phyloP scores from a whole-genome alignment of 2,113 vertebrate species.

The Daphoenositta chrysoptera region DNA sequence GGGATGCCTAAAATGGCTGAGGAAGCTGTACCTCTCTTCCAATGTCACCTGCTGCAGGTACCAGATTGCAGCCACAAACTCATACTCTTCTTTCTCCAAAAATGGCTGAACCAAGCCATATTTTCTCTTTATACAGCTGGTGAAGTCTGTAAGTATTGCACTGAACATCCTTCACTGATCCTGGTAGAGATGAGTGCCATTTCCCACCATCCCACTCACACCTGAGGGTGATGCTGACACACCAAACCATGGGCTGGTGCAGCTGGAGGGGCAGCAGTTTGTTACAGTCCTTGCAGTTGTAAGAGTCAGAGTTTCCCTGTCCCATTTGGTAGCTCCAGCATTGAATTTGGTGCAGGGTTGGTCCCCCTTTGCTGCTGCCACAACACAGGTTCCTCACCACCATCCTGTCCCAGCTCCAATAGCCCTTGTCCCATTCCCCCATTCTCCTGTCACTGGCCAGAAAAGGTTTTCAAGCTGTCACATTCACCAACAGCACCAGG shows the following conservation, averaged over 20 bases:
- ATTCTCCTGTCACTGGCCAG: neutral
- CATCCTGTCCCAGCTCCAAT: neutral
- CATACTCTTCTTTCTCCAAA: neutral
- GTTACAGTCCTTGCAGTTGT: neutral
- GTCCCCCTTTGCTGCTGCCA: neutral
- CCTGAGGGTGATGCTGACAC: neutral
- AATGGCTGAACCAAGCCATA: neutral
- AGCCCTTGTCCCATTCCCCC: neutral
- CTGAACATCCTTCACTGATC: neutral
- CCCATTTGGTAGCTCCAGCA: neutral
- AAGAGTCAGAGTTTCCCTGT: neutral
- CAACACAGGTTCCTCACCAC: neutral
- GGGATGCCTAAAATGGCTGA: neutral
- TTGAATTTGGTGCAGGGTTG: neutral
- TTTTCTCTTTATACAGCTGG: neutral
- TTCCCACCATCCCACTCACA: neutral
- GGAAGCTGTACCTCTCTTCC: neutral
- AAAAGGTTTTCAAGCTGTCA: neutral
- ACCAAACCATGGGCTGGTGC: neutral
- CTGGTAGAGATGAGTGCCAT: neutral
- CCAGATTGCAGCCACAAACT: neutral
- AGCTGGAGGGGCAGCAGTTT: neutral
- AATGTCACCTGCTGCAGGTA: neutral
- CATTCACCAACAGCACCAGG: neutral
- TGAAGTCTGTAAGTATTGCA: neutral